phyloP scores from a whole-genome alignment of 2,888 invertebrate species.

The Drosophila fulvimacula region DNA sequence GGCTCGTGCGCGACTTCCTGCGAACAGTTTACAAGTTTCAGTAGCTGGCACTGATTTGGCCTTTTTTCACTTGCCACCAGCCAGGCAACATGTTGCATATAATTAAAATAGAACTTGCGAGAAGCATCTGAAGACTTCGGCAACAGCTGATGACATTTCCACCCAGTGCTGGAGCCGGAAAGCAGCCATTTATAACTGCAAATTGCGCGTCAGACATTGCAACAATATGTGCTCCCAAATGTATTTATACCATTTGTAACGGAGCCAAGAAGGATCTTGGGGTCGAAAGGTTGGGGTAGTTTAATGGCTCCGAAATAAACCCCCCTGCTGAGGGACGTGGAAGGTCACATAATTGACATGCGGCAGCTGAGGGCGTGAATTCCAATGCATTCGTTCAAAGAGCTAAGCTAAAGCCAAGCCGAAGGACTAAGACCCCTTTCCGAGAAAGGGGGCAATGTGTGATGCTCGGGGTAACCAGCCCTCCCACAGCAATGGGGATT shows the following conservation, averaged over 20 bases:
- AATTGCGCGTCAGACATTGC: slow-evolving; percentile 64
- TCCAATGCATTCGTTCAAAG: slow-evolving; percentile 64
- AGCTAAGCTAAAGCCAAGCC: slow-evolving; percentile 14
- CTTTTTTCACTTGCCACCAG: slow-evolving; percentile 22
- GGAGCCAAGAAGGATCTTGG: slow-evolving; percentile 4
- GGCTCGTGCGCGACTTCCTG: slow-evolving; percentile 4
- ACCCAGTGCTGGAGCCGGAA: slow-evolving; percentile 19
- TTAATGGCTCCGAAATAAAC: slow-evolving; percentile 60
- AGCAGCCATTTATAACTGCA: slow-evolving; percentile 59
- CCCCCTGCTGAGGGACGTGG: slow-evolving; percentile 11
- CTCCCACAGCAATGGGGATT: not conserved
- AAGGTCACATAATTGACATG: slow-evolving; percentile 39
- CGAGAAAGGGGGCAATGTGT: not conserved
- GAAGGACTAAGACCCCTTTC: slow-evolving; percentile 1
- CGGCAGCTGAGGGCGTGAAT: slow-evolving; percentile 50
- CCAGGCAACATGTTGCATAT: slow-evolving; percentile 73
- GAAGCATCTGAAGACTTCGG: slow-evolving; percentile 18
- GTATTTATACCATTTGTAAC: slow-evolving; percentile 65
- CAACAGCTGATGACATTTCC: slow-evolving; percentile 72
- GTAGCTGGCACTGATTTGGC: slow-evolving; percentile 60
- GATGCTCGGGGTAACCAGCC: not conserved
- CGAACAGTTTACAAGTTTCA: slow-evolving; percentile 58
- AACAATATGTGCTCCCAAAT: slow-evolving; percentile 74
- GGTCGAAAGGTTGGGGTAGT: not conserved
- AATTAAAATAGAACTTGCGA: slow-evolving; percentile 59